Conservation (phyloP, 2,888 invertebrate species). For the Stratiomys singularior region DNA sequence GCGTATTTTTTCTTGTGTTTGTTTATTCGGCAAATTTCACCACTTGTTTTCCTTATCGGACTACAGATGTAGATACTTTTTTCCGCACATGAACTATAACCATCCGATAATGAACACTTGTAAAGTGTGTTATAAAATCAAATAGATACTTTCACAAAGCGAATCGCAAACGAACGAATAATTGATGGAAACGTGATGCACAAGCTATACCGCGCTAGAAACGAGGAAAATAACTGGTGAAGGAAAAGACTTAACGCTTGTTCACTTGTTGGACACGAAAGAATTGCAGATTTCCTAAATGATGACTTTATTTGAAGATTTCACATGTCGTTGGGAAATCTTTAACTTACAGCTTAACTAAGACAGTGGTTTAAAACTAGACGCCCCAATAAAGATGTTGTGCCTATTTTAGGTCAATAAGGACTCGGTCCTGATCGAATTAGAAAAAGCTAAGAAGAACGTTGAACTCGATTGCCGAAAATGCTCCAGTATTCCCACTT, state of each 20-base stretch:
- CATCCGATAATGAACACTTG: constrained; percentile 41
- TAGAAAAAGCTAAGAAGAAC: not conserved
- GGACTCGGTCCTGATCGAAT: not conserved
- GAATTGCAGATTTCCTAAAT: not conserved
- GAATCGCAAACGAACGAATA: constrained; percentile 12
- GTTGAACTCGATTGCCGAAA: constrained; percentile 10
- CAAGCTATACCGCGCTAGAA: not conserved
- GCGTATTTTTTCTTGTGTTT: no score
- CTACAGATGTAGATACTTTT: not conserved
- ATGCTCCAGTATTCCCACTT: constrained; percentile 11
- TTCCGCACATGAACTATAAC: constrained; percentile 4
- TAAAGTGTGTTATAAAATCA: constrained; percentile 39
- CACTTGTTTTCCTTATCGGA: constrained; percentile 23
- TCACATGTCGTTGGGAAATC: no score
- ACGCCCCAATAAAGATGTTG: no score
- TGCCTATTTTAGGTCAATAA: no score
- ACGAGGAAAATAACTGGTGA: constrained; percentile 16
- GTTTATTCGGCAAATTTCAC: constrained; percentile 1
- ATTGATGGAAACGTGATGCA: constrained; percentile 22
- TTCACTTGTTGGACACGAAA: not conserved
- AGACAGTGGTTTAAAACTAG: no score
- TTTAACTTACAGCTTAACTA: no score
- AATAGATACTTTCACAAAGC: constrained; percentile 44
- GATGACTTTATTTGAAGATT: not conserved
- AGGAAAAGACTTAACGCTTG: not conserved